Conservation (phyloP, 2,797 vertebrate species). For the Clarias platycephalus region DNA sequence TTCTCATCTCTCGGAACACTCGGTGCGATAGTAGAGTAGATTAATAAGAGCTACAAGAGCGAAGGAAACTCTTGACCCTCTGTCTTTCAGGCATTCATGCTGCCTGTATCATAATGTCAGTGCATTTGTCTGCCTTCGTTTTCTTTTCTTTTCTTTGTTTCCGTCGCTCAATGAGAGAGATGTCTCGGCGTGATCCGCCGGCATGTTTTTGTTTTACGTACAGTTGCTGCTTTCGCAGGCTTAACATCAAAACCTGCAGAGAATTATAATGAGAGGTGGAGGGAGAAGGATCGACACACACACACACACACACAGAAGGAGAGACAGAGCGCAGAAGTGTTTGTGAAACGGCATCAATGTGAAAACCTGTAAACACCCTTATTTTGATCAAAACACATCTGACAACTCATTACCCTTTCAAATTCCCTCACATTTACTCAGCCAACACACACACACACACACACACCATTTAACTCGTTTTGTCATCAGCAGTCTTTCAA, state of each 20-base stretch:
- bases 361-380: not conserved
- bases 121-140: not conserved
- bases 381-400: slow-evolving; percentile 44
- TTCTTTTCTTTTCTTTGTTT: not conserved
- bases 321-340: not conserved
- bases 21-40: not conserved
- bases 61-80: not conserved
- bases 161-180: not conserved
- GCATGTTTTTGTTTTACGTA: slow-evolving; percentile 32
- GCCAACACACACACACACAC: slow-evolving; percentile 20
- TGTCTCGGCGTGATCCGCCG: not conserved
- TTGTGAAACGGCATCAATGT: not conserved
- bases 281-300: not conserved
- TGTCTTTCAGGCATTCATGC: not conserved
- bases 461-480: not conserved
- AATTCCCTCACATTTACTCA: slow-evolving; percentile 21
- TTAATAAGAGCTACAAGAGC: slow-evolving; percentile 15
- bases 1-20: not conserved
- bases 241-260: slow-evolving; percentile 33
- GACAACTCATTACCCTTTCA: slow-evolving; percentile 36
- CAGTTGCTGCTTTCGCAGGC: slow-evolving; percentile 53
- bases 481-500: not conserved
- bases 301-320: not conserved
- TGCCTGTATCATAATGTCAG: not conserved
- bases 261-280: not conserved